phyloP scores from a whole-genome alignment of 2,113 vertebrate species.

The Rhagologus leucostigma region DNA sequence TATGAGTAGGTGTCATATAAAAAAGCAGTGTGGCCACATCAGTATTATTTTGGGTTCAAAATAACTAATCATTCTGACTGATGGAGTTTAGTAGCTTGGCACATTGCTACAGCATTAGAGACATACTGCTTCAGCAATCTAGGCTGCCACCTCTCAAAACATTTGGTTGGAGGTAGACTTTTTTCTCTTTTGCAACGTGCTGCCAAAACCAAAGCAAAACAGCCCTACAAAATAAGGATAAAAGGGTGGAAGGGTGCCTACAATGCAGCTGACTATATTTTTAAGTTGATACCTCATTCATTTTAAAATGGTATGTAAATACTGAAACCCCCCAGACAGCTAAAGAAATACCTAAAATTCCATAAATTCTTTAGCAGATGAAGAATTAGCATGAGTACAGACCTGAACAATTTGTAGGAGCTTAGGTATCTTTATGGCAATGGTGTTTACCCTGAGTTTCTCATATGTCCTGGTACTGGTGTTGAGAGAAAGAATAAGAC shows the following conservation, averaged over 20 bases:
- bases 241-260: background rate
- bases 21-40: background rate
- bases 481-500: background rate
- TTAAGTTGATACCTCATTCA: background rate
- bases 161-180: background rate
- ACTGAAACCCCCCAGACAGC: background rate
- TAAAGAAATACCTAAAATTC: constrained; percentile 43
- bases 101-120: background rate
- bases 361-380: constrained; percentile 44
- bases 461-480: background rate
- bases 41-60: background rate
- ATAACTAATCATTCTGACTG: background rate
- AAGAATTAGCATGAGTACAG: background rate
- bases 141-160: background rate
- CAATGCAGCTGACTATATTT: background rate
- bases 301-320: constrained; percentile 39
- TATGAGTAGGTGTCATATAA: background rate
- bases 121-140: background rate
- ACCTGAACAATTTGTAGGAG: background rate
- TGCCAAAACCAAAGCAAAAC: background rate
- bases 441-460: background rate
- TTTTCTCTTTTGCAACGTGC: background rate
- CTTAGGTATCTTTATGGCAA: background rate
- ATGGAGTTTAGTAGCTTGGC: background rate
- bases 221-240: background rate